Conservation (phyloP, 2,113 vertebrate genomes). For the Zosterops borbonicus region DNA sequence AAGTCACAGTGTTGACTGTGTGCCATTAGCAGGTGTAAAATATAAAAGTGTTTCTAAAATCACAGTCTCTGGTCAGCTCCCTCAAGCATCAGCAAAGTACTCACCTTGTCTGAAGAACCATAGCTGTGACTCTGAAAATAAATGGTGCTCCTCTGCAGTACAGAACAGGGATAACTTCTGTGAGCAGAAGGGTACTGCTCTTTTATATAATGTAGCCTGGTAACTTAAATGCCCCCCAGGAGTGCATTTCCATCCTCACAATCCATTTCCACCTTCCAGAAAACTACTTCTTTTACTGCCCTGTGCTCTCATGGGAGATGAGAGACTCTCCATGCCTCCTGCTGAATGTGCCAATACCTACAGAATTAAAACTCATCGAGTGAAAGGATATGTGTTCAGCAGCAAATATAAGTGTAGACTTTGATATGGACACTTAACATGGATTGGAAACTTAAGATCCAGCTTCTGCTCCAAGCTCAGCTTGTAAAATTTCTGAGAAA, state of each 20-base stretch:
- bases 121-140: background rate
- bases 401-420: background rate
- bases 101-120: background rate
- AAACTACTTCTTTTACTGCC: background rate
- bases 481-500: background rate
- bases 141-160: background rate
- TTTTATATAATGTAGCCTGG: background rate
- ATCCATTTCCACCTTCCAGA: background rate
- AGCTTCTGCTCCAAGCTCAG: background rate
- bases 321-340: background rate
- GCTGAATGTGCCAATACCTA: background rate
- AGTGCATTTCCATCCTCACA: background rate
- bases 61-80: background rate
- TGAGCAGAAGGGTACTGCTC: background rate
- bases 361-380: background rate
- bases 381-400: background rate
- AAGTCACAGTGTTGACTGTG: background rate
- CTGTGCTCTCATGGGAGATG: background rate
- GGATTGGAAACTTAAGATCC: background rate
- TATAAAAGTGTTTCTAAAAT: background rate
- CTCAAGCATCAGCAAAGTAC: background rate
- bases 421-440: background rate
- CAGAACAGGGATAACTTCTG: background rate
- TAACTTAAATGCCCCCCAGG: background rate
- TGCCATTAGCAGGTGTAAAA: background rate